Base-by-base conservation (phyloP, 2,113 vertebrate genomes). In the Nematolebias whitei region DNA sequence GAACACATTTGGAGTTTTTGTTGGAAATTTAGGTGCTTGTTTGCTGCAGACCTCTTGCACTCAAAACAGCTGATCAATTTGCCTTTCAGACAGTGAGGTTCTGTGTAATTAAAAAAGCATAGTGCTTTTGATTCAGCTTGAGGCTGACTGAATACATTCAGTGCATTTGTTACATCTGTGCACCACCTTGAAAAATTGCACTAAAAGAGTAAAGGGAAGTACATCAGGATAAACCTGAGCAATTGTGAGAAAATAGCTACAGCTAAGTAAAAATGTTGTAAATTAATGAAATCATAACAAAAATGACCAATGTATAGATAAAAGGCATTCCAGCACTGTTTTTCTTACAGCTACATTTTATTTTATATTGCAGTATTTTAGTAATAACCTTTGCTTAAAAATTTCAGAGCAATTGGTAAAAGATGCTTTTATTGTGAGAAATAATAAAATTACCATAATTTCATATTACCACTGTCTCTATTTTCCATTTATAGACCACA, bases 11-110 rank as follows among this genome's bases (percentile, higher is more conserved):
- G 16, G 8, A 29, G 18, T 13, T 13, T 16, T 12, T 20, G 9
- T 38, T 66, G 49, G 8, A 39, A 47, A 58, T 23, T 52, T 15
- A 18, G 20, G 12, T n/a, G 44, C n/a, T 47, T 65, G n/a, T 48
- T 8, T 6, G 12, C 5, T 56, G 19, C 16, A 20, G 13, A 40
- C 11, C 13, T 18, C 8, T 23, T 11, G 2, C 39, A 52, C 29
- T 44, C 9, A n/a, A 52, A 52, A 22, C 45, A 50, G 12, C 45
- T n/a, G 24, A 22, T 50, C 5, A 4, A n/a, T 43, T 9, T 5
- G 15, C 43, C 19, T 19, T 35, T n/a, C 22, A 29, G 49, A 60
- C 48, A 35, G 10, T 20, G 12, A 32, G 32, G 26, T 3, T n/a
- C 23, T 32, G 5, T 18, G 15, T 18, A 59, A 44, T 14, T 43